phyloP scores from a whole-genome alignment of 1,140 invertebrate genomes.

The Drosophila eugracilis region DNA sequence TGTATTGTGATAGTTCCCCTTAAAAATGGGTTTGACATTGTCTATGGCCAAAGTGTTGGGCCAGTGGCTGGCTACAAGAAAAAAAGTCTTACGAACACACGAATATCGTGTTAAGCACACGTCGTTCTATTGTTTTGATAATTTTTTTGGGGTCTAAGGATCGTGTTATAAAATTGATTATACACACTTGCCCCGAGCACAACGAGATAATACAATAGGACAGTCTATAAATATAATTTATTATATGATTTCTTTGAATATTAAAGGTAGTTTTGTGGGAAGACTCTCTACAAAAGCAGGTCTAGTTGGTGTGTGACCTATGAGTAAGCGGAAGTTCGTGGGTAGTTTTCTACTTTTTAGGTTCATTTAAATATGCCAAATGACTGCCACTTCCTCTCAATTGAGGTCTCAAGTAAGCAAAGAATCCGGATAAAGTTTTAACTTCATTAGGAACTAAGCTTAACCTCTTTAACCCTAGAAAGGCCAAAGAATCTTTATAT shows the following conservation, averaged over 20 bases:
- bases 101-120: conserved; percentile 69
- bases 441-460: conserved; percentile 16
- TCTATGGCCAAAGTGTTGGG: conserved; percentile 66
- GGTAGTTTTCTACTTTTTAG: conserved; percentile 12
- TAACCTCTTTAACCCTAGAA: conserved; percentile 31
- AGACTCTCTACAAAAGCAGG: neutral
- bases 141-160: conserved; percentile 31
- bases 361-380: conserved; percentile 20
- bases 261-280: conserved; percentile 48
- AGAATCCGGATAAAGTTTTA: conserved; percentile 26
- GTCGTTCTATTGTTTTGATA: conserved; percentile 66
- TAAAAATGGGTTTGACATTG: conserved; percentile 80
- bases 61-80: conserved; percentile 53
- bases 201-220: conserved; percentile 13
- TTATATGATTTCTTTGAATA: conserved; percentile 72
- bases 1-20: conserved; percentile 60
- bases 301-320: neutral
- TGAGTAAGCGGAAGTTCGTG: conserved; percentile 28
- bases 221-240: conserved; percentile 54
- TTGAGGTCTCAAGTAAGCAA: conserved; percentile 15
- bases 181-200: conserved; percentile 19
- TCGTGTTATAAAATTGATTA: conserved; percentile 75
- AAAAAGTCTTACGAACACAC: conserved; percentile 29
- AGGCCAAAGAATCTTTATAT: no score
- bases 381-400: conserved; percentile 26